Percentiles rank a stretch among this genome's conserved stretches.
Evolutionary conservation across 37 sponge, comb jelly and placozoan species (phyloP).

Genomic region (Cliona cf. orientalis): DNA sequence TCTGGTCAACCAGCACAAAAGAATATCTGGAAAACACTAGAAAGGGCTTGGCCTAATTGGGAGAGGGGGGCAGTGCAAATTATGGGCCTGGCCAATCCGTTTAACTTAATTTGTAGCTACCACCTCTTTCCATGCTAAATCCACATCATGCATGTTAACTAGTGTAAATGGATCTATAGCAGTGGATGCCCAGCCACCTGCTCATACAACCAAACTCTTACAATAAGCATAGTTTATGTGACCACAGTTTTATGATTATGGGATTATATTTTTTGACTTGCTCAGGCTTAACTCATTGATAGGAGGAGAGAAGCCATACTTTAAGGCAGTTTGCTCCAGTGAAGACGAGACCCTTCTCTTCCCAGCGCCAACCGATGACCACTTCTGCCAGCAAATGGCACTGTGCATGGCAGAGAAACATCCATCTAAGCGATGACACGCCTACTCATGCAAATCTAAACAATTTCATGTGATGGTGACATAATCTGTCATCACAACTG

Average conservation of each 20-base stretch:
- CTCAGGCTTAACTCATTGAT: constrained; percentile 54
- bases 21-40: no score
- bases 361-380: constrained; percentile 39
- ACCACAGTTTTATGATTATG: not conserved
- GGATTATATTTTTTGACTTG: not conserved
- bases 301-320: constrained; percentile 55
- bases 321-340: constrained; percentile 81
- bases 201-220: not conserved
- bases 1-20: no score
- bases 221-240: not conserved
- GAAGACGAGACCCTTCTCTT: constrained; percentile 84
- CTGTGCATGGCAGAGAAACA: constrained; percentile 62
- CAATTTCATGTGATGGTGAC: no score
- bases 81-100: no score
- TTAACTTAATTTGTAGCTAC: no score
- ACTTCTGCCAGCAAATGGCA: constrained; percentile 71
- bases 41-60: no score
- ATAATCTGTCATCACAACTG: no score
- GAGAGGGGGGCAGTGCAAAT: no score
- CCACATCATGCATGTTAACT: not conserved
- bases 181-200: no score
- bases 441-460: not conserved
- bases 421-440: constrained; percentile 37
- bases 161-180: not conserved
- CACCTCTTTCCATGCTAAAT: not conserved